A percentile compares a stretch with the other conserved stretches of the same genome.
These are phyloP conservation scores for Ascaphus truei DNA, from an alignment of 2,113 vertebrate species.

Conservation along the genomic window DNA sequence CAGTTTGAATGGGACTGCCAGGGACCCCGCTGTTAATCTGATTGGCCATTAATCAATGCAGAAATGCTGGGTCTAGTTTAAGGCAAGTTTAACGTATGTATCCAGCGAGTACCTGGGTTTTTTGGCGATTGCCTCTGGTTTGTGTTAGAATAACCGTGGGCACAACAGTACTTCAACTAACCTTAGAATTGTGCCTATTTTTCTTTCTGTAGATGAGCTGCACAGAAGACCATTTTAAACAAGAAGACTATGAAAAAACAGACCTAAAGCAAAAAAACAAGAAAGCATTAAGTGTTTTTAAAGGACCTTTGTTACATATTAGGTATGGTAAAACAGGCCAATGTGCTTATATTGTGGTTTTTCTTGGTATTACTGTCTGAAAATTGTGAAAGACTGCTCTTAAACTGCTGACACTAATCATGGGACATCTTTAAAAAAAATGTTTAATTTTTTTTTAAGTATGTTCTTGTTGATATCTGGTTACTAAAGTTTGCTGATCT, in stretches of 20 bases:
- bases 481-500: not conserved
- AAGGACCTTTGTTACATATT: constrained; percentile 85
- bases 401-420: constrained; percentile 9
- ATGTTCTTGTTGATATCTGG: not conserved
- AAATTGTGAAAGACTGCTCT: not conserved
- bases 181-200: no score
- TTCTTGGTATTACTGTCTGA: not conserved
- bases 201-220: constrained; percentile 73
- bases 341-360: not conserved
- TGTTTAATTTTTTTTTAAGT: constrained; percentile 1
- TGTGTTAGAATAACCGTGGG: no score
- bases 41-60: no score
- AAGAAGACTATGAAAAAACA: constrained; percentile 78
- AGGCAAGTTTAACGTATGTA: no score
- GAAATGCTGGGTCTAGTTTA: no score
- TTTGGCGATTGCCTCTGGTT: no score
- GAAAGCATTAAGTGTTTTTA: constrained; percentile 85
- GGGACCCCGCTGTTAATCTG: no score
- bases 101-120: no score
- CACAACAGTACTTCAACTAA: no score
- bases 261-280: constrained; percentile 74
- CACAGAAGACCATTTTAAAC: constrained; percentile 70
- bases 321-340: constrained; percentile 65
- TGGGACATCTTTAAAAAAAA: constrained; percentile 30
- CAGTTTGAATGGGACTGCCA: no score